Percentiles rank a stretch among this genome's conserved stretches.
phyloP scores from a whole-genome alignment of 1,140 invertebrate species.

The Neomicropteryx cornuta region DNA sequence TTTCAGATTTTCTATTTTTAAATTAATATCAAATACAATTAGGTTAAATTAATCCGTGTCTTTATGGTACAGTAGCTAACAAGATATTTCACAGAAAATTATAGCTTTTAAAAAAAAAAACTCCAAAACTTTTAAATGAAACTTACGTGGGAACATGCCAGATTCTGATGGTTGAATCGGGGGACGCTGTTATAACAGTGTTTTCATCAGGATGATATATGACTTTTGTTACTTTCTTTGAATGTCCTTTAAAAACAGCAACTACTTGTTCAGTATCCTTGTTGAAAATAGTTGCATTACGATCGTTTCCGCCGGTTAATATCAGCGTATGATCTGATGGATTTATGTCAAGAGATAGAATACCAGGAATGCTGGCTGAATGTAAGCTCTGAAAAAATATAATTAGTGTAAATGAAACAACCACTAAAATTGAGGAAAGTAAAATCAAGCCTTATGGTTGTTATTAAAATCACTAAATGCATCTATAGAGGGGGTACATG shows the following conservation, averaged over 20 bases:
- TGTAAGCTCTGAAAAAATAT: slow-evolving; percentile 77
- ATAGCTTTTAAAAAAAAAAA: too few species aligned
- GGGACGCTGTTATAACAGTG: slow-evolving; percentile 88
- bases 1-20: too few species aligned
- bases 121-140: too few species aligned
- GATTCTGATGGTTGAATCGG: slow-evolving; percentile 89
- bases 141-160: slow-evolving; percentile 81
- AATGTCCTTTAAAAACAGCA: slow-evolving; percentile 88
- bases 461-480: too few species aligned
- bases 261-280: slow-evolving; percentile 97
- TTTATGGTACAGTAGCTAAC: too few species aligned
- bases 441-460: too few species aligned
- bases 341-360: slow-evolving; percentile 88
- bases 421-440: too few species aligned
- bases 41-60: too few species aligned
- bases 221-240: slow-evolving; percentile 87
- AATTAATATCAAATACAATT: too few species aligned
- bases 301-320: slow-evolving; percentile 93
- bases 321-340: slow-evolving; percentile 88
- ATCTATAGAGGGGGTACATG: too few species aligned
- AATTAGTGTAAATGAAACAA: too few species aligned
- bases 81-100: too few species aligned
- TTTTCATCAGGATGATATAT: slow-evolving; percentile 96
- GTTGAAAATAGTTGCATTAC: slow-evolving; percentile 96
- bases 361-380: slow-evolving; percentile 95